Evolutionary conservation across 1,140 invertebrate species (phyloP), one percentile per base, ranked within the genome.

Genomic region (Leptinotarsa lineolata): DNA sequence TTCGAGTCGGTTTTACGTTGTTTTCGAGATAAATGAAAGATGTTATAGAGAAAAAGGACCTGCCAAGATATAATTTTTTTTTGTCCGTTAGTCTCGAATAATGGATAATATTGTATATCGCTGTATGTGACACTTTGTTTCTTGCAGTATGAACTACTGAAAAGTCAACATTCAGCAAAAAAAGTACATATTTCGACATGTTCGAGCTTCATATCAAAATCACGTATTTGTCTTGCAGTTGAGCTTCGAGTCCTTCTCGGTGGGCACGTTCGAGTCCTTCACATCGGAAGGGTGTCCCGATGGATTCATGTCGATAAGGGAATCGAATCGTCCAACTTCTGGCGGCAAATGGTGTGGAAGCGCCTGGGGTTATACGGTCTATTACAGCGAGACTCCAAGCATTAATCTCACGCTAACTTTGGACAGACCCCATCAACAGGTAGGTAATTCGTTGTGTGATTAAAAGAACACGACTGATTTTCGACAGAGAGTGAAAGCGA

Each of bases 261-360:
- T 93, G 39, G 92, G 91, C 54, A 90, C 90, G 73, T 92, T 92
- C 81, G 87, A 90, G 77, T 92, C 91, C 16, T 92, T 91, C 84
- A 92, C 90, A 54, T 87, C 89, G n/a, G 90, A 92, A 60, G 92
- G 93, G 59, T 94, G 92, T 85, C 92, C 92, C 1, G 92, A 94
- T 79, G 93, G 93, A 18, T 91, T 91, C 85, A 93, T 95, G 89
- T 91, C 89, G 46, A 93, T 95, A 30, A 86, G 88, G 74, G 93
- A 95, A 84, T 86, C 87, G 30, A 91, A 90, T 78, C 87, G 91
- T 2, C 91, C 92, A 2, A 87, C 88, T 8, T 90, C 91, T 15
- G 91, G 90, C n/a, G 93, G 93, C 2, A 91, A 92, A 84, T 95
- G 93, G 93, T 94, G 93, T 80, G 93, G 93, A 18, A 92, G 91